Conservation (phyloP, 2,888 invertebrate species). For the Norana najaformis region DNA sequence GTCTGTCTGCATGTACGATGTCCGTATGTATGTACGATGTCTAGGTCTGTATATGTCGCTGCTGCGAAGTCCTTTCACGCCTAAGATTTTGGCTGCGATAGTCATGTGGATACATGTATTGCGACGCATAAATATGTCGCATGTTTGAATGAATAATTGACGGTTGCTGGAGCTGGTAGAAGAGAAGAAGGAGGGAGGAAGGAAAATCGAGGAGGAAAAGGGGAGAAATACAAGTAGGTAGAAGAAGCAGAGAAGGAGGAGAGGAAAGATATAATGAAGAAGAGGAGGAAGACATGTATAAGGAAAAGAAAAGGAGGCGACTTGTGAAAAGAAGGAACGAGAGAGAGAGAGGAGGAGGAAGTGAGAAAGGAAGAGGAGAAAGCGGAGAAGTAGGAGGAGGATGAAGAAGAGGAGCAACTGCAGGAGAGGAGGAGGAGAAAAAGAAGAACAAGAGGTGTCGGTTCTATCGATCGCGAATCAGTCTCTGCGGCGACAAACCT, state of each 20-base stretch:
- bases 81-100: background rate
- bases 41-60: no score
- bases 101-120: slow-evolving; percentile 32
- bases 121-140: background rate
- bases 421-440: background rate
- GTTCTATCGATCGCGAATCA: background rate
- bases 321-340: no score
- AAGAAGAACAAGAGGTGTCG: background rate
- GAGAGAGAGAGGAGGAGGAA: background rate
- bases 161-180: background rate
- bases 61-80: no score
- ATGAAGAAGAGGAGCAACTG: background rate
- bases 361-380: background rate
- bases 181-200: background rate
- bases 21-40: no score
- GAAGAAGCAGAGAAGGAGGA: no score
- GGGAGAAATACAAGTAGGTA: no score
- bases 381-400: background rate
- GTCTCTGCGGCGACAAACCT: slow-evolving; percentile 6
- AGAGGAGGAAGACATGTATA: no score
- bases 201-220: no score
- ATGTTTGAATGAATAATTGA: background rate
- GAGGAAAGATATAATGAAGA: no score
- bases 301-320: background rate
- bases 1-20: slow-evolving; percentile 23